Base-by-base conservation (phyloP, 2,113 vertebrate species). In the Ciconia boyciana region DNA sequence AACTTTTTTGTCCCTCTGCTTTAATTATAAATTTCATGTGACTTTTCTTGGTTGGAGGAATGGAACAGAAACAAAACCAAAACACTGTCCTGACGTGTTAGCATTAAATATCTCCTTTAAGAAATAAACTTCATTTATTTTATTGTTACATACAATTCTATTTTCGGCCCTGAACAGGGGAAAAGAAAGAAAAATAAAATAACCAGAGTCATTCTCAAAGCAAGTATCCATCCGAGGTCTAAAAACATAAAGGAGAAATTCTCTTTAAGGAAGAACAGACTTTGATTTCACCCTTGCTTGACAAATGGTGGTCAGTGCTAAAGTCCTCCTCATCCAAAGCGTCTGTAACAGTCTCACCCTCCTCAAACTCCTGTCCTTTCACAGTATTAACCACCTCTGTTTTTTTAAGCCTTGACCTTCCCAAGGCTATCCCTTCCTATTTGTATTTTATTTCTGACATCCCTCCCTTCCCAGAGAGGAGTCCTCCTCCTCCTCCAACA, bases 141-240 rank as follows among this genome's bases (percentile, higher is more conserved):
- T 62, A 65, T 51, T 90, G 89, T 94, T 91, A 90, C 36, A 91
- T 83, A 68, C 87, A 91, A 52, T 60, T 77, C 66, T 95, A 87
- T 91, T 93, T 94, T 86, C 1, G 0, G 78, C 46, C 46, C 24
- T 16, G 55, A 86, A 89, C 5, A 10, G 52, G 43, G 26, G 3
- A 9, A 8, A 31, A 10, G 22, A 43, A 49, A 19, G 10, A 31
- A 62, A 74, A 77, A 75, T n/a, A 82, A 94, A 94, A 91, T 36
- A 93, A 90, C 46, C 20, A 51, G 78, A 68, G 57, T 51, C 52
- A 48, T 75, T 81, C 52, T 84, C 69, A 93, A 93, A 72, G 32
- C 46, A 87, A 61, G 61, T 64, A 83, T 18, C 75, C 78, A 46
- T 44, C 29, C 74, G 24, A 61, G 11, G 34, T 49, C 74, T 65